These are phyloP conservation scores for Heliconius eleuchia DNA, from an alignment of 1,140 invertebrate species.

Conservation along the genomic window DNA sequence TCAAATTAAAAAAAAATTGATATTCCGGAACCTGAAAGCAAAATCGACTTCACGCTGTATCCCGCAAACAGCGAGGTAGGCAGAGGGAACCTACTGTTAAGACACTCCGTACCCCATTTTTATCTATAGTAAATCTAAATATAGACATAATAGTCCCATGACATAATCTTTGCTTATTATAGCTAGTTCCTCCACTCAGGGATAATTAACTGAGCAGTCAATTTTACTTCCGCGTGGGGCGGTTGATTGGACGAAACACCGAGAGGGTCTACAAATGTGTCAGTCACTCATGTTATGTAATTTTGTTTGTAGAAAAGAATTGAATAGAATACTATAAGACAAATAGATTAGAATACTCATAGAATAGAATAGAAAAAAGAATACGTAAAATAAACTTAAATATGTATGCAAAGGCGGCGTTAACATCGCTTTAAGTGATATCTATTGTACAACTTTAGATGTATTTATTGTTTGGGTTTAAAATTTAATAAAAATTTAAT, in stretches of 20 bases:
- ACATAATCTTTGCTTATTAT: constrained; percentile 16
- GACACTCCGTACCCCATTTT: too few species aligned
- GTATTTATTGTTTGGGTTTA: too few species aligned
- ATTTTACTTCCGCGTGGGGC: constrained; percentile 29
- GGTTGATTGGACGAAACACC: constrained; percentile 24
- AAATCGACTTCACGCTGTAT: too few species aligned
- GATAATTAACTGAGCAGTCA: constrained; percentile 31
- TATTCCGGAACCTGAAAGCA: too few species aligned
- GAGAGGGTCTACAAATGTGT: constrained; percentile 7
- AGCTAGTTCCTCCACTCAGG: constrained; percentile 14
- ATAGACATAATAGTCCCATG: neutral
- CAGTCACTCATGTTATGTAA: constrained; percentile 16
- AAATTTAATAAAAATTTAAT: too few species aligned
- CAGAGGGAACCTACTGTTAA: too few species aligned
- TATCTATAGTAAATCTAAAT: neutral
- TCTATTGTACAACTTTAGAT: too few species aligned
- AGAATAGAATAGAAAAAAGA: neutral
- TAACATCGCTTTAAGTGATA: too few species aligned
- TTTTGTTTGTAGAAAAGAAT: constrained; percentile 1
- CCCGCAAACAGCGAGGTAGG: too few species aligned
- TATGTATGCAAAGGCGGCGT: too few species aligned
- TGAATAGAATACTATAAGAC: neutral
- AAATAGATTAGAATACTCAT: neutral
- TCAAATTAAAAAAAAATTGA: too few species aligned
- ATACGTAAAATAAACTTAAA: too few species aligned